These are phyloP conservation scores for Ptychadena robeensis DNA, from an alignment of 2,797 vertebrate genomes.

Conservation along the genomic window DNA sequence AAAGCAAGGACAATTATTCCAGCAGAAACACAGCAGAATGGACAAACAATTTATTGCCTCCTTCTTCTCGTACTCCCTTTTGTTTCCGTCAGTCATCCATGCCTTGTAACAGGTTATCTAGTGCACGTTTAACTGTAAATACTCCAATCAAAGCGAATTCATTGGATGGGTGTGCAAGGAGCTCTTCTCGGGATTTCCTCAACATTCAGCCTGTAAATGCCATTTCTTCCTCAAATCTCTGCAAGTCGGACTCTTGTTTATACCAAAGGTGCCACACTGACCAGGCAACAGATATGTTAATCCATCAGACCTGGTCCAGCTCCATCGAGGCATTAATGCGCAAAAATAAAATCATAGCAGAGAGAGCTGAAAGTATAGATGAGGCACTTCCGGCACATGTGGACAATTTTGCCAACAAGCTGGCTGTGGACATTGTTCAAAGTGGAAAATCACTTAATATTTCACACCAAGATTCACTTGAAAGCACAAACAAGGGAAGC, in stretches of 20 bases:
- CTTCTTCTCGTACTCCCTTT: slow-evolving; percentile 81
- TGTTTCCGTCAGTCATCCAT: slow-evolving; percentile 92
- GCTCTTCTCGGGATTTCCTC: slow-evolving; percentile 80
- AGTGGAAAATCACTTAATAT: slow-evolving; percentile 79
- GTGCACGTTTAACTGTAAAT: slow-evolving; percentile 86
- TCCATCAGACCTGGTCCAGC: slow-evolving; percentile 94
- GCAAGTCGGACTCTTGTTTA: slow-evolving; percentile 95
- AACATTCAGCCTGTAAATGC: slow-evolving; percentile 80
- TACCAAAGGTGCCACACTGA: slow-evolving; percentile 88
- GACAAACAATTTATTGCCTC: slow-evolving; percentile 83
- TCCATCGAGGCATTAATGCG: slow-evolving; percentile 96
- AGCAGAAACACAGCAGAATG: slow-evolving; percentile 86
- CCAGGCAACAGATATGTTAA: slow-evolving; percentile 92
- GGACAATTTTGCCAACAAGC: slow-evolving; percentile 81
- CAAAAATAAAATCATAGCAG: slow-evolving; percentile 94
- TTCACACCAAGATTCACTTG: slow-evolving; percentile 76
- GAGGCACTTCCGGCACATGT: slow-evolving; percentile 76
- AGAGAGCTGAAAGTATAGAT: slow-evolving; percentile 71
- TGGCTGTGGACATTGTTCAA: slow-evolving; percentile 83
- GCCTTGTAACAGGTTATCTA: slow-evolving; percentile 86
- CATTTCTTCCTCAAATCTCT: slow-evolving; percentile 82
- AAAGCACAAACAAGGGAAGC: slow-evolving; percentile 65
- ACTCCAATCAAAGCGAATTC: slow-evolving; percentile 93
- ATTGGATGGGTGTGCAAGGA: slow-evolving; percentile 89
- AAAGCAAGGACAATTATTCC: slow-evolving; percentile 80